Evolutionary conservation across 2,888 invertebrate species (phyloP).

Genomic region (Pseudococcus viburni): DNA sequence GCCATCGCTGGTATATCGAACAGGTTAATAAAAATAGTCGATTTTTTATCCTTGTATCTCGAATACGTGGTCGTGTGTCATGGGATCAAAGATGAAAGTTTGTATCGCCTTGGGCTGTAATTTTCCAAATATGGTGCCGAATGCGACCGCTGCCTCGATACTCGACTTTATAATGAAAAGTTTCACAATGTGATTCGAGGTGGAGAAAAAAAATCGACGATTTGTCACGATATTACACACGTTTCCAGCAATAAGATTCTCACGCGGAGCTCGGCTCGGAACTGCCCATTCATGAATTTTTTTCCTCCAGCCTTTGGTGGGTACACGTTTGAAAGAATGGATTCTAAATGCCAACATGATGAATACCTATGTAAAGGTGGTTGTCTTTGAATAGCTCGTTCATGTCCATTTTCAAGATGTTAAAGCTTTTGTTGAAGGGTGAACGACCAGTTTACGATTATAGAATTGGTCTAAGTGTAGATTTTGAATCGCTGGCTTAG

Average conservation of each 20-base stretch:
- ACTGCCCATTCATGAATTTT: neutral
- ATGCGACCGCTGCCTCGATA: neutral
- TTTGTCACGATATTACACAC: constrained; percentile 16
- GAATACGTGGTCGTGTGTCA: constrained; percentile 6
- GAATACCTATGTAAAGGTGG: neutral
- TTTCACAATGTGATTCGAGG: neutral
- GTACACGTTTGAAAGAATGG: neutral
- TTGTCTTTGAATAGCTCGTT: constrained; percentile 33
- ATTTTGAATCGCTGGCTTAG: constrained; percentile 2
- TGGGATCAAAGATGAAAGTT: constrained; percentile 42
- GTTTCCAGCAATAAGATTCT: neutral
- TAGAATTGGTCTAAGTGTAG: constrained; percentile 19
- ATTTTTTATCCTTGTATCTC: constrained; percentile 6
- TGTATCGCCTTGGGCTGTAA: neutral
- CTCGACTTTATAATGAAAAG: neutral
- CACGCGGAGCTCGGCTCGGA: neutral
- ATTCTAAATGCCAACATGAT: constrained; percentile 21
- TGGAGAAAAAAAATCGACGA: neutral
- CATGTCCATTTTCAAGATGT: constrained; percentile 29
- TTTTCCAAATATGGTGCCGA: constrained; percentile 17
- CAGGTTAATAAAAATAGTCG: constrained; percentile 24
- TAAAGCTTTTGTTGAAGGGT: constrained; percentile 54
- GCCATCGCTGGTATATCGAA: neutral
- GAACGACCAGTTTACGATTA: constrained; percentile 54
- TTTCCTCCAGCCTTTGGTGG: neutral